Percentiles rank a stretch among this genome's conserved stretches.
Conservation (phyloP, 2,113 vertebrate species). For the Amphiprion percula region DNA sequence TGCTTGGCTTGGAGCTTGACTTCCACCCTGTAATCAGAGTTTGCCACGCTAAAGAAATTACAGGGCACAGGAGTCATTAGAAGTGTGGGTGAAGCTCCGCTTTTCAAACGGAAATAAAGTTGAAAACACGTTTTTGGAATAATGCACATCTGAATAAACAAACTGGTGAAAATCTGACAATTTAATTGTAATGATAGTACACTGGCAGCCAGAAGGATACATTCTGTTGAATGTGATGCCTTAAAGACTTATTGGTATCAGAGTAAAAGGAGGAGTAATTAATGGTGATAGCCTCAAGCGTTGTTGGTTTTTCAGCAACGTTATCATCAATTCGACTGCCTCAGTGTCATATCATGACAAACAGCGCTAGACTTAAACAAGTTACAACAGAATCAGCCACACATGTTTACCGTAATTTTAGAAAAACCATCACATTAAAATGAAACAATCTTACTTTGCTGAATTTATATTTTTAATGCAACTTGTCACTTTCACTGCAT, state of each 20-base stretch:
- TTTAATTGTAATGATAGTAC: conserved; percentile 76
- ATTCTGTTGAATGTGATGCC: conserved; percentile 46
- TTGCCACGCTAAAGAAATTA: conserved; percentile 82
- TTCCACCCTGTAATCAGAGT: conserved; percentile 83
- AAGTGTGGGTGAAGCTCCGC: conserved; percentile 49
- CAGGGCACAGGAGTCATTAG: conserved; percentile 77
- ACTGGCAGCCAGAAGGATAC: conserved; percentile 31
- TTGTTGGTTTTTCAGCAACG: conserved; percentile 41
- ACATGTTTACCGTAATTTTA: conserved; percentile 20
- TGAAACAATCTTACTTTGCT: conserved; percentile 25
- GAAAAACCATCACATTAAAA: background rate
- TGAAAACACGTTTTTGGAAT: conserved; percentile 76
- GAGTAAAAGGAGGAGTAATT: conserved; percentile 69
- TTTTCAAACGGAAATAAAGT: conserved; percentile 68
- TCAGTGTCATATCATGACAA: conserved; percentile 19
- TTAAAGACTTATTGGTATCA: conserved; percentile 39
- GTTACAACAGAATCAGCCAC: conserved; percentile 30
- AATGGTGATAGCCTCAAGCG: conserved; percentile 58
- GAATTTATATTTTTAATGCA: background rate
- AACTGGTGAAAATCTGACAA: conserved; percentile 68
- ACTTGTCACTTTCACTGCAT: conserved; percentile 20
- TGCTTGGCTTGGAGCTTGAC: conserved; percentile 63
- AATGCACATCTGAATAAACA: conserved; percentile 74
- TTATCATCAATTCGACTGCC: conserved; percentile 43
- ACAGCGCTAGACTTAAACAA: conserved; percentile 4